A percentile compares a stretch with the other conserved stretches of the same genome.
Conservation (phyloP, 2,888 invertebrate genomes). For the Clunio marinus region DNA sequence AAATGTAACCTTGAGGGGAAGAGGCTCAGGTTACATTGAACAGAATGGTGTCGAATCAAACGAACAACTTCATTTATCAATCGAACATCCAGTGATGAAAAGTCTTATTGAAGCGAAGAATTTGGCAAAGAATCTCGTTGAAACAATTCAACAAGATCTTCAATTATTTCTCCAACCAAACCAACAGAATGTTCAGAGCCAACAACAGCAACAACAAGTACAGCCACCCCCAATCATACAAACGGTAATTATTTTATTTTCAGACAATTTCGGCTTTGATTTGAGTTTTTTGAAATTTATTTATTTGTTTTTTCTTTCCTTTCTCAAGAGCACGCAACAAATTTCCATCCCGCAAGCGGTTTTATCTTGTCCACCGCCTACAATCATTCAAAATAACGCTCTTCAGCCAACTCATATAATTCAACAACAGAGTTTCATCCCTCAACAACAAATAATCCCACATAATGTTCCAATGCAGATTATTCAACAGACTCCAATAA, state of each 20-base stretch:
- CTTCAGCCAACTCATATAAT: slow-evolving; percentile 19
- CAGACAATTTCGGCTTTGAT: background rate
- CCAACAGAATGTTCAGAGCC: background rate
- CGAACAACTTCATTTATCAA: slow-evolving; percentile 70
- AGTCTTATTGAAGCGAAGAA: slow-evolving; percentile 65
- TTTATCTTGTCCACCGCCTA: slow-evolving; percentile 28
- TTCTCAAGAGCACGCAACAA: background rate
- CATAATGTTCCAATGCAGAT: slow-evolving; percentile 33
- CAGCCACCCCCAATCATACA: slow-evolving; percentile 25
- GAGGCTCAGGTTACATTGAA: slow-evolving; percentile 61
- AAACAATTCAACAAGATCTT: slow-evolving; percentile 65
- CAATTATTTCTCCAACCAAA: slow-evolving; percentile 24
- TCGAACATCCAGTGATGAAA: slow-evolving; percentile 65
- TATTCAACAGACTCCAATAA: slow-evolving; percentile 32
- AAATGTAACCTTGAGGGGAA: slow-evolving; percentile 66
- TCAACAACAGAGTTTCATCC: slow-evolving; percentile 7
- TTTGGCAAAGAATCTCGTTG: slow-evolving; percentile 70
- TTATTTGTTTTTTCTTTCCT: no score
- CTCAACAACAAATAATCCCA: slow-evolving; percentile 31
- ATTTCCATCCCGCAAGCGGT: slow-evolving; percentile 22
- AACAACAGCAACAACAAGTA: background rate
- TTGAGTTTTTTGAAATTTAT: background rate
- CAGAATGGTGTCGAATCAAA: slow-evolving; percentile 57
- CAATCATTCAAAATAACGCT: slow-evolving; percentile 9
- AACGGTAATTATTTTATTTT: background rate